Percentiles rank a stretch among this genome's conserved stretches.
Evolutionary conservation across 2,797 vertebrate species (phyloP).

Genomic region (Zalophus californianus): DNA sequence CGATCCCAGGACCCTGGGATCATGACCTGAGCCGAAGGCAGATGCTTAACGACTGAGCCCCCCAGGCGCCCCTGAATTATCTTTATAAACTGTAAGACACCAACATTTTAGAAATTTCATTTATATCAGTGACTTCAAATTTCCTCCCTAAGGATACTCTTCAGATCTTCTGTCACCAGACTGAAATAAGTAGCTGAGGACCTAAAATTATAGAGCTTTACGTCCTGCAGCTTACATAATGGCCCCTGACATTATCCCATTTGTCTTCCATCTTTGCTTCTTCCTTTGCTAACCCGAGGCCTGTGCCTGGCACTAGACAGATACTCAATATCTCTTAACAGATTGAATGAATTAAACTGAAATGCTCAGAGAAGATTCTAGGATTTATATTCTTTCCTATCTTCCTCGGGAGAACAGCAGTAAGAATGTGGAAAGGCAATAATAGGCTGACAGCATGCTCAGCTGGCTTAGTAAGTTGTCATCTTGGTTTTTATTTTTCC

Average conservation of each 20-base stretch:
- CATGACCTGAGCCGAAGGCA: no score
- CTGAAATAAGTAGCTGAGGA: not conserved
- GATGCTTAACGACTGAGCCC: no score
- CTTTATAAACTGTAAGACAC: not conserved
- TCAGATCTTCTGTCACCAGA: not conserved
- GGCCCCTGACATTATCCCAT: not conserved
- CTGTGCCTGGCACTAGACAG: not conserved
- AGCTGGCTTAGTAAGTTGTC: not conserved
- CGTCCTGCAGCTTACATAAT: not conserved
- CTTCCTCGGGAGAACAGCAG: rapidly evolving
- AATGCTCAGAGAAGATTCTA: not conserved
- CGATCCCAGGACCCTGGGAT: no score
- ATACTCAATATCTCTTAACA: not conserved
- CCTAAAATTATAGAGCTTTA: not conserved
- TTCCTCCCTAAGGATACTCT: not conserved
- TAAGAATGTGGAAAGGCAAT: not conserved
- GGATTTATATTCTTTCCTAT: not conserved
- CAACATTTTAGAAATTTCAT: not conserved
- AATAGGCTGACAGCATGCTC: not conserved
- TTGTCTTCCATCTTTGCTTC: not conserved
- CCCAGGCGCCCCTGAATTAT: not conserved
- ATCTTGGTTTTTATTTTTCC: not conserved
- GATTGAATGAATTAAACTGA: not conserved
- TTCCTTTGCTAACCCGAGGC: not conserved
- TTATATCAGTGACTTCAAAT: not conserved